Conservation (phyloP, 1,140 invertebrate species). For the Drosophila pandora region DNA sequence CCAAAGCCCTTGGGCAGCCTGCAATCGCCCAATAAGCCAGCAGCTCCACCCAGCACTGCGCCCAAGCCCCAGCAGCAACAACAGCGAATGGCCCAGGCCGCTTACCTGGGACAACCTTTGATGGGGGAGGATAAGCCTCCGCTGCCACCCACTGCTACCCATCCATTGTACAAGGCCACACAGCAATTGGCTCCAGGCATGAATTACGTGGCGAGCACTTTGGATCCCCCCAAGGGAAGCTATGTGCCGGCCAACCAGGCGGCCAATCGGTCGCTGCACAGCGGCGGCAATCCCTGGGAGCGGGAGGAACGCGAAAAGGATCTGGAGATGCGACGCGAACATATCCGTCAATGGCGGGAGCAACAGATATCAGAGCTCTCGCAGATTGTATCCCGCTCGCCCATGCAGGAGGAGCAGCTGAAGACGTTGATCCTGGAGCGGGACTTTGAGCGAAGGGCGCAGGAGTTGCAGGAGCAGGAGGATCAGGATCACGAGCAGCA, state of each 20-base stretch:
- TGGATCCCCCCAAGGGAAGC: conserved; percentile 90
- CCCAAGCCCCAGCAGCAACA: conserved; percentile 83
- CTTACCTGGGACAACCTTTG: conserved; percentile 27
- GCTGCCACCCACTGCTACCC: conserved; percentile 89
- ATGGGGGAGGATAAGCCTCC: conserved; percentile 86
- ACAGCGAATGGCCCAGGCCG: conserved; percentile 73
- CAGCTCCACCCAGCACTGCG: conserved; percentile 73
- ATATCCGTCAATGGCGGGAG: conserved; percentile 88
- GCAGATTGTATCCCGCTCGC: conserved; percentile 87
- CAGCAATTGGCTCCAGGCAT: conserved; percentile 84
- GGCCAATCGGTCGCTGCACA: conserved; percentile 46
- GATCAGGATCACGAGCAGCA: conserved; percentile 89
- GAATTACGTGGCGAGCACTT: conserved; percentile 85
- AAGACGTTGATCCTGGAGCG: conserved; percentile 92
- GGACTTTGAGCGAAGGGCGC: conserved; percentile 94
- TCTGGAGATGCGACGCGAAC: conserved; percentile 77
- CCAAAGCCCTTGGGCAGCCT: conserved; percentile 71
- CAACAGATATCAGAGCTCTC: conserved; percentile 93
- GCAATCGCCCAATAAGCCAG: conserved; percentile 72
- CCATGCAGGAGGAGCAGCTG: conserved; percentile 94
- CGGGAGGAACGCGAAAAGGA: conserved; percentile 94
- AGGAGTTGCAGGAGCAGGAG: conserved; percentile 89
- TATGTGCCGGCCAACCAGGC: conserved; percentile 86
- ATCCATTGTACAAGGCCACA: conserved; percentile 88
- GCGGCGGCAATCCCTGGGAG: conserved; percentile 92